Evolutionary conservation across 1,140 invertebrate species (phyloP).

Genomic region (Spodoptera litura): DNA sequence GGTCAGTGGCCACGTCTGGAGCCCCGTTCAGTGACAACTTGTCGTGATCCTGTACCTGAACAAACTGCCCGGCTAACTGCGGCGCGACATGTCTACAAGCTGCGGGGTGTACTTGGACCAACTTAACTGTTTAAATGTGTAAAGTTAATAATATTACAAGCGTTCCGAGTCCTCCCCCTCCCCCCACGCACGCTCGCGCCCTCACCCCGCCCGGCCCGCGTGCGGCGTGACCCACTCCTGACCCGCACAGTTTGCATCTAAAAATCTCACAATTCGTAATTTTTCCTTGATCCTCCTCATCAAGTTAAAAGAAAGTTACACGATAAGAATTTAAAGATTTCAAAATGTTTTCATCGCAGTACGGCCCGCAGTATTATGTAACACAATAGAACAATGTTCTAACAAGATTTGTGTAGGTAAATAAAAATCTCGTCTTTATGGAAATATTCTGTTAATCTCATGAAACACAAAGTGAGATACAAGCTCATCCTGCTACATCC

Average conservation of each 20-base stretch:
- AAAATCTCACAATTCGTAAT: slow-evolving; percentile 3
- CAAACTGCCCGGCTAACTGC: no score
- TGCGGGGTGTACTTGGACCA: no score
- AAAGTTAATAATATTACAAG: no score
- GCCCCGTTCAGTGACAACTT: no score
- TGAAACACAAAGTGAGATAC: neutral
- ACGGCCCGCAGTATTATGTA: no score
- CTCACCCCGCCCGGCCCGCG: neutral
- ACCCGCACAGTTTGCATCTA: neutral
- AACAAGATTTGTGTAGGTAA: slow-evolving; percentile 3
- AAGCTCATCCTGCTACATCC: neutral
- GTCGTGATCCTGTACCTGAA: no score
- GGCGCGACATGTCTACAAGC: no score
- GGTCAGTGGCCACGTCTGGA: no score
- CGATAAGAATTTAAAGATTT: slow-evolving; percentile 26
- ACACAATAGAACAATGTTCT: neutral
- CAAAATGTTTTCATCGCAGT: neutral
- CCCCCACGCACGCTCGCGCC: no score
- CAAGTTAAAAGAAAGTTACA: slow-evolving; percentile 3
- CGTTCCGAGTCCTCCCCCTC: no score
- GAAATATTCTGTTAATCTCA: neutral
- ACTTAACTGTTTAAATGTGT: no score
- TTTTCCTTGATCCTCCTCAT: neutral
- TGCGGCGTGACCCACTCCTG: slow-evolving; percentile 6
- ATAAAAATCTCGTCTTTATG: neutral